A percentile compares a stretch with the other conserved stretches of the same genome.
These are phyloP conservation scores for Chloroceryle inda DNA, from an alignment of 2,797 vertebrate genomes.

Conservation along the genomic window DNA sequence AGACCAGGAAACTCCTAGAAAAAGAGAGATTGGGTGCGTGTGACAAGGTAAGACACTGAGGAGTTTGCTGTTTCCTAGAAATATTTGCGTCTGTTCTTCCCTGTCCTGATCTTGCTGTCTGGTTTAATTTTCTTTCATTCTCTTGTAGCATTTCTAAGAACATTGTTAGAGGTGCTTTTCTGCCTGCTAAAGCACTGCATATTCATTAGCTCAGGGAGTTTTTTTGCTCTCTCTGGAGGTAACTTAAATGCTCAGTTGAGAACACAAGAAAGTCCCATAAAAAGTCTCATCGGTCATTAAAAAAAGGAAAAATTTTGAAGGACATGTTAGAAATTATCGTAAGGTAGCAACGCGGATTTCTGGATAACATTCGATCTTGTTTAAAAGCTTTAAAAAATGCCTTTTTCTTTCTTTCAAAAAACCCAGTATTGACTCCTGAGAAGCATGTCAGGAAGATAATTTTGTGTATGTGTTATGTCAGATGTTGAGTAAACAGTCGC, in stretches of 20 bases:
- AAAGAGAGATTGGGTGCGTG: conserved; percentile 85
- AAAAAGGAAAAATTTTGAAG: not conserved
- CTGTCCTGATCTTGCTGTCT: not conserved
- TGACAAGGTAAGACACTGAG: conserved; percentile 77
- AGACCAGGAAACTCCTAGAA: conserved; percentile 91
- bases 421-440: not conserved
- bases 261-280: not conserved
- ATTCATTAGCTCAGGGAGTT: not conserved
- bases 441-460: not conserved
- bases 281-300: not conserved
- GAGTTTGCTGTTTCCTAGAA: not conserved
- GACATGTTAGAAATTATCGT: not conserved
- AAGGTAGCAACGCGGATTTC: not conserved
- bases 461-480: not conserved
- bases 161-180: not conserved
- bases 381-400: not conserved
- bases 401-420: not conserved
- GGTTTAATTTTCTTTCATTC: not conserved
- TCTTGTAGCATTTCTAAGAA: not conserved
- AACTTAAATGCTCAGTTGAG: not conserved
- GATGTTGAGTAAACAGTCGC: not conserved
- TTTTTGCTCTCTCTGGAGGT: not conserved
- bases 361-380: not conserved
- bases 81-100: not conserved
- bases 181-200: rapidly evolving